phyloP scores from a whole-genome alignment of 2,113 vertebrate genomes.

The Chelonoidis abingdonii region DNA sequence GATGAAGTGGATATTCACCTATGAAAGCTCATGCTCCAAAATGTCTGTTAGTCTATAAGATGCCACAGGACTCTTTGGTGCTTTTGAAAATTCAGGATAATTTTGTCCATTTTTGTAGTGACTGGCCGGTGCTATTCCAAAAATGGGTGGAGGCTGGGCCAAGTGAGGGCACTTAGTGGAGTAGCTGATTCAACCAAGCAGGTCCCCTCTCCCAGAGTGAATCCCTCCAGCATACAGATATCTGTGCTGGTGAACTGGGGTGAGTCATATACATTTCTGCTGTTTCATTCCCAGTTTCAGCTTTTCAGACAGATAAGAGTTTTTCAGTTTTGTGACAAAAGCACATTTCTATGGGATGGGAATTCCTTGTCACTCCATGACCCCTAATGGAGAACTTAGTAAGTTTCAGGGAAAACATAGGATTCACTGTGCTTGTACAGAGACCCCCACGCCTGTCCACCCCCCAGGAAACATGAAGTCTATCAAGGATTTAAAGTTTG shows the following conservation, averaged over 20 bases:
- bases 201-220: slow-evolving; percentile 35
- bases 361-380: neutral
- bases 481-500: neutral
- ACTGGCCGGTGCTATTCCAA: too few species aligned
- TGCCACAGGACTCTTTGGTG: too few species aligned
- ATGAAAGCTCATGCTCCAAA: too few species aligned
- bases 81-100: too few species aligned
- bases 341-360: neutral
- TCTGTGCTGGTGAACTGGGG: neutral
- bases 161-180: too few species aligned
- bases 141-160: too few species aligned
- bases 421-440: neutral
- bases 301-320: neutral
- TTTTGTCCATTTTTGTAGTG: too few species aligned
- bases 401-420: neutral
- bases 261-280: slow-evolving; percentile 3
- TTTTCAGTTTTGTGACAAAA: neutral
- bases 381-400: neutral
- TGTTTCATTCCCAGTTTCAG: slow-evolving; percentile 1
- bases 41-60: too few species aligned
- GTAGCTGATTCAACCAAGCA: neutral
- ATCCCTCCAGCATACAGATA: neutral
- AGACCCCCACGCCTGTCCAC: neutral
- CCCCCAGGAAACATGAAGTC: slow-evolving; percentile 8
- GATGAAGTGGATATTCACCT: too few species aligned